Evolutionary conservation across 2,797 vertebrate species (phyloP).

Genomic region (Myripristis murdjan): DNA sequence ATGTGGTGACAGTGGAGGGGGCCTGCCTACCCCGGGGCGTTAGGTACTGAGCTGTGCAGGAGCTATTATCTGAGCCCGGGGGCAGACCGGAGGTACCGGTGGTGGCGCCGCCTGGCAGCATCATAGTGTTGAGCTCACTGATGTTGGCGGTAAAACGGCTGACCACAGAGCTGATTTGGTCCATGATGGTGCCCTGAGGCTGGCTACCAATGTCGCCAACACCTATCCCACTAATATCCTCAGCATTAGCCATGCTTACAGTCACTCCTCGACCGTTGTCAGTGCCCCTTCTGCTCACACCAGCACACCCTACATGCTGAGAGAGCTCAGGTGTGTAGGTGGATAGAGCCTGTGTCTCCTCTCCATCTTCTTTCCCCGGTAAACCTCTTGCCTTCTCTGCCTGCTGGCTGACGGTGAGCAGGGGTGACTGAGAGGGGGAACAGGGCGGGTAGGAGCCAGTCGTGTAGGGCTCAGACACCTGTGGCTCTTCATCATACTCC

Average conservation of each 20-base stretch:
- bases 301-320: conserved; percentile 50
- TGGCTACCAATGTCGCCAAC: conserved; percentile 84
- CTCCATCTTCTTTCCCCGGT: conserved; percentile 80
- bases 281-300: conserved; percentile 51
- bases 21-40: conserved; percentile 88
- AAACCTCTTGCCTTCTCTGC: conserved; percentile 82
- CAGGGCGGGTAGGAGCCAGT: conserved; percentile 75
- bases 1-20: conserved; percentile 90
- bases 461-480: conserved; percentile 86
- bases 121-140: conserved; percentile 98
- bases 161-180: conserved; percentile 98
- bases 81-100: conserved; percentile 61
- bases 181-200: conserved; percentile 94
- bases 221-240: conserved; percentile 64
- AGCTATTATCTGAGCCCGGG: conserved; percentile 24
- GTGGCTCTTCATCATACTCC: conserved; percentile 85
- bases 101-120: conserved; percentile 89
- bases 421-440: conserved; percentile 88
- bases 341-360: conserved; percentile 71
- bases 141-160: conserved; percentile 98
- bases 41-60: conserved; percentile 86
- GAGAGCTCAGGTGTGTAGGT: conserved; percentile 87
- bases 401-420: conserved; percentile 89
- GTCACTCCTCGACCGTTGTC: conserved; percentile 41
- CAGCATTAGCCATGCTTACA: conserved; percentile 7